A percentile compares a stretch with the other conserved stretches of the same genome.
These are phyloP conservation scores for Tupaia chinensis DNA, from an alignment of 2,113 vertebrate species.

Conservation along the genomic window DNA sequence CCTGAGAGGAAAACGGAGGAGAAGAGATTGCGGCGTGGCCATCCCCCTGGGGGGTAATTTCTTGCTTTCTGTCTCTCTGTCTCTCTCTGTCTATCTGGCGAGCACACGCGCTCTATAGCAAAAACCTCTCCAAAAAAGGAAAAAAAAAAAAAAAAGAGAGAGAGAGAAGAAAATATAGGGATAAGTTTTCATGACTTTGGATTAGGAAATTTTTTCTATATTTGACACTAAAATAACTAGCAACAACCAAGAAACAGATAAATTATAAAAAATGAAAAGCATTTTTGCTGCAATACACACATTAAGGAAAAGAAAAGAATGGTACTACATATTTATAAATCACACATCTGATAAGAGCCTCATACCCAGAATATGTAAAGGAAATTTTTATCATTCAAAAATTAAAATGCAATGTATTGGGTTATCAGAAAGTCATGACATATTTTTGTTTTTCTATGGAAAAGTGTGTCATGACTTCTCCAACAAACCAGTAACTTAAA, in stretches of 20 bases:
- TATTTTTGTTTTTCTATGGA: too few relatives aligned
- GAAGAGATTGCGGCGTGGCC: too few relatives aligned
- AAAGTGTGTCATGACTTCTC: too few relatives aligned
- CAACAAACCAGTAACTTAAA: too few relatives aligned
- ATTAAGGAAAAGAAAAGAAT: neutral
- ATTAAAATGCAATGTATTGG: neutral
- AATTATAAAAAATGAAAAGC: neutral
- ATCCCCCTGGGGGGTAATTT: too few relatives aligned
- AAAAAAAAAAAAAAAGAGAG: too few relatives aligned
- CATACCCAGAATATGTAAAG: neutral
- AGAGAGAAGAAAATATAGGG: neutral
- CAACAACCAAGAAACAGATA: neutral
- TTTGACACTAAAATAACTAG: neutral
- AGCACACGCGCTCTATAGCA: too few relatives aligned
- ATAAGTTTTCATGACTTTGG: neutral
- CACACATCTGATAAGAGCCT: neutral
- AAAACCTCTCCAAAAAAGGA: too few relatives aligned
- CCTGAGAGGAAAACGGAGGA: too few relatives aligned
- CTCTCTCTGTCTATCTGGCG: too few relatives aligned
- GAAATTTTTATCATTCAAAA: neutral
- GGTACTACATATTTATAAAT: neutral
- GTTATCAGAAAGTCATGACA: too few relatives aligned
- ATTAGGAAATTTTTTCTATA: neutral
- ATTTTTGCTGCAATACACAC: neutral
- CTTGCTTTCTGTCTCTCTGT: too few relatives aligned